These are phyloP conservation scores for Pantala flavescens DNA, from an alignment of 1,140 invertebrate genomes.

Conservation along the genomic window DNA sequence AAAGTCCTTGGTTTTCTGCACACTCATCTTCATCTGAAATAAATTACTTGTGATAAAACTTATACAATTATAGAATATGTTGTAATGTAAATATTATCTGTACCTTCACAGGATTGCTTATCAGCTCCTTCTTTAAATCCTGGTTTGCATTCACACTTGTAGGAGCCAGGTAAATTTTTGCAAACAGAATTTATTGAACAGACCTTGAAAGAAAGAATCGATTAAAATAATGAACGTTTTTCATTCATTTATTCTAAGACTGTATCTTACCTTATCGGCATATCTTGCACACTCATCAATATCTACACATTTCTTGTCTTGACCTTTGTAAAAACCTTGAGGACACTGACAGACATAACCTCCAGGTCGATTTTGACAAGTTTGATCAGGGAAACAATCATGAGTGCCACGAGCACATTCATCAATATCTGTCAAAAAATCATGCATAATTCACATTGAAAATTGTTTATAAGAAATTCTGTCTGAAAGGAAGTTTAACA, in stretches of 20 bases:
- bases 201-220: conserved; percentile 25
- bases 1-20: conserved; percentile 41
- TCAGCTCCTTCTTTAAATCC: conserved; percentile 54
- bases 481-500: not conserved
- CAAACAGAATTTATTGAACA: conserved; percentile 39
- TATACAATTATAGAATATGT: not conserved
- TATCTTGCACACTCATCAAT: conserved; percentile 51
- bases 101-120: conserved; percentile 36
- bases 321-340: conserved; percentile 33
- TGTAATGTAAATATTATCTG: conserved; percentile 19
- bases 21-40: conserved; percentile 49
- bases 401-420: conserved; percentile 39
- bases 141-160: conserved; percentile 46
- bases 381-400: conserved; percentile 55
- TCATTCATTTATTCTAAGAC: conserved; percentile 13
- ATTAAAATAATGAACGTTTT: not conserved
- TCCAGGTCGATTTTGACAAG: conserved; percentile 61
- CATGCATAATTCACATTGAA: not conserved
- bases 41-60: not conserved
- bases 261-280: conserved; percentile 26
- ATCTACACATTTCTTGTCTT: conserved; percentile 47
- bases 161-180: conserved; percentile 49
- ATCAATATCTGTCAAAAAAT: conserved; percentile 32
- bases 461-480: no score
- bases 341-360: conserved; percentile 67